phyloP scores from a whole-genome alignment of 2,797 vertebrate genomes.

The Tragelaphus oryx region DNA sequence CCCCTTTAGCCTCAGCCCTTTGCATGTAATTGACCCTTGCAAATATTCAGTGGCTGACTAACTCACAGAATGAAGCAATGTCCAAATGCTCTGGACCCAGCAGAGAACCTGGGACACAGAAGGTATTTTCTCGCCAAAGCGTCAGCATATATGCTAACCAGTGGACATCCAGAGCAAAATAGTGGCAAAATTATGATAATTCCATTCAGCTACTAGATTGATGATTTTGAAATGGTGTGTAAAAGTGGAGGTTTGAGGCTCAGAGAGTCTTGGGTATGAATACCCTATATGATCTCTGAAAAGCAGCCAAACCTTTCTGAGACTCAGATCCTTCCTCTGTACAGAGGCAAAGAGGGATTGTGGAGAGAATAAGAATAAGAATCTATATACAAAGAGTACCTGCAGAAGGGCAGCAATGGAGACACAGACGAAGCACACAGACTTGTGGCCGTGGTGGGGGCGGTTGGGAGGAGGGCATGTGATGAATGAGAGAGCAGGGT shows the following conservation, averaged over 20 bases:
- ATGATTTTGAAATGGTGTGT: neutral
- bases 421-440: neutral
- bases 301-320: neutral
- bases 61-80: neutral
- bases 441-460: neutral
- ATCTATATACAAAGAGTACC: neutral
- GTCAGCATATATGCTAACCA: neutral
- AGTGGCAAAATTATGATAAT: neutral
- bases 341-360: neutral
- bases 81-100: neutral
- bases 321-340: neutral
- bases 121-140: neutral
- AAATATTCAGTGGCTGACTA: neutral
- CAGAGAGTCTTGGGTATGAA: neutral
- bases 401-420: neutral
- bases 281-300: neutral
- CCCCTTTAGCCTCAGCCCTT: neutral
- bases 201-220: neutral
- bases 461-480: neutral
- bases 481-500: neutral
- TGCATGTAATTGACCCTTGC: neutral
- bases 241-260: neutral
- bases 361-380: neutral
- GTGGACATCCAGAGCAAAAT: neutral
- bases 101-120: neutral